Conservation (phyloP, 1,140 invertebrate genomes). For the Drosophila cardini region DNA sequence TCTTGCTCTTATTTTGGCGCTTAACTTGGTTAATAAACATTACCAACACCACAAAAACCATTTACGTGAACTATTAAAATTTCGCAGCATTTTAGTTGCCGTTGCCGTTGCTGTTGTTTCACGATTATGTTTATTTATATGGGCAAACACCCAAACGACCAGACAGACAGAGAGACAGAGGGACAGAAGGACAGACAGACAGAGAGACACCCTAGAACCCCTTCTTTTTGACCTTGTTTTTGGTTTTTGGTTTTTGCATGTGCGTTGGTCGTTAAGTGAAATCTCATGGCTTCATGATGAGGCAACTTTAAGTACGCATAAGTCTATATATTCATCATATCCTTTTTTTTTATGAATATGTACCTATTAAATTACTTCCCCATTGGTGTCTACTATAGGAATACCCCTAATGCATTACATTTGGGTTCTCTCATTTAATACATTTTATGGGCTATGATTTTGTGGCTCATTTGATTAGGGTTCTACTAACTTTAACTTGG, state of each 20-base stretch:
- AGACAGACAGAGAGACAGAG: slow-evolving; percentile 21
- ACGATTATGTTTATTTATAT: slow-evolving; percentile 80
- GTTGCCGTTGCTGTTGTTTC: slow-evolving; percentile 50
- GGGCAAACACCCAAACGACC: slow-evolving; percentile 22
- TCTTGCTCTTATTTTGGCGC: slow-evolving; percentile 30
- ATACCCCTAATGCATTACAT: slow-evolving; percentile 8
- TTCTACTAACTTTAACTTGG: background rate
- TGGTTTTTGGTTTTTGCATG: slow-evolving; percentile 27
- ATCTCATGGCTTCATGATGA: slow-evolving; percentile 48
- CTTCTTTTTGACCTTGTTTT: slow-evolving; percentile 8
- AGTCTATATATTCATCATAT: slow-evolving; percentile 34
- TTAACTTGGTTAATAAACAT: slow-evolving; percentile 83
- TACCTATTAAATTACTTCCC: slow-evolving; percentile 23
- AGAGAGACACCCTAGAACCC: slow-evolving; percentile 7
- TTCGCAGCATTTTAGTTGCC: slow-evolving; percentile 74
- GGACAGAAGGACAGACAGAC: slow-evolving; percentile 2
- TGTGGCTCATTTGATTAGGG: slow-evolving; percentile 5
- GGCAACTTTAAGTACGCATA: slow-evolving; percentile 27
- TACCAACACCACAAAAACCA: slow-evolving; percentile 81
- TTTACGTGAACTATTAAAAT: slow-evolving; percentile 82
- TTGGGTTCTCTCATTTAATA: background rate
- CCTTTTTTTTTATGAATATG: slow-evolving; percentile 49
- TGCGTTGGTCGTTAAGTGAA: slow-evolving; percentile 57
- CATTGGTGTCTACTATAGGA: background rate
- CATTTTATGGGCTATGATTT: slow-evolving; percentile 29